A percentile compares a stretch with the other conserved stretches of the same genome.
These are phyloP conservation scores for Alosa sapidissima DNA, from an alignment of 2,797 vertebrate genomes.

Conservation along the genomic window DNA sequence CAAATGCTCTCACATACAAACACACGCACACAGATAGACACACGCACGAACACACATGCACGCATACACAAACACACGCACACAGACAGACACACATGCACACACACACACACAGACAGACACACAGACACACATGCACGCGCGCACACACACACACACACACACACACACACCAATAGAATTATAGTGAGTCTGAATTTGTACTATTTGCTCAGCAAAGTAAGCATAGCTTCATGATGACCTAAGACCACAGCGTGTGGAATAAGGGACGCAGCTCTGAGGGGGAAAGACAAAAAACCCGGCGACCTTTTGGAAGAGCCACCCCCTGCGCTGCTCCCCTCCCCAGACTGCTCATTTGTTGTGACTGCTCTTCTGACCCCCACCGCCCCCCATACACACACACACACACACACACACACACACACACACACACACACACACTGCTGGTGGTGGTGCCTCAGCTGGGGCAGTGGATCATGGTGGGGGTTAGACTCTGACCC, in stretches of 20 bases:
- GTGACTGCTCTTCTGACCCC: conserved; percentile 36
- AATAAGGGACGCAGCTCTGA: neutral
- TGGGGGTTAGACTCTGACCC: conserved; percentile 12
- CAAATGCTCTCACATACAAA: too few relatives aligned
- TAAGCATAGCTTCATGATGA: conserved; percentile 34
- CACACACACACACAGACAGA: neutral
- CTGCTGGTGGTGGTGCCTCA: conserved; percentile 45
- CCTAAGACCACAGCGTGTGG: neutral
- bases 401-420: too few relatives aligned
- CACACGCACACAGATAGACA: too few relatives aligned
- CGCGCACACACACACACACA: neutral
- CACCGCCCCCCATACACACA: neutral
- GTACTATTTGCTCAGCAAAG: conserved; percentile 35
- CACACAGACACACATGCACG: neutral
- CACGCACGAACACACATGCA: too few relatives aligned
- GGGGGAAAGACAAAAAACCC: conserved; percentile 38
- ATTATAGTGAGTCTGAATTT: conserved; percentile 34
- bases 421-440: conserved; percentile 16
- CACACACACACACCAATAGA: neutral
- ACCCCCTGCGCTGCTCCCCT: neutral
- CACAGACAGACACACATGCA: too few relatives aligned
- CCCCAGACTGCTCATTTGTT: conserved; percentile 38
- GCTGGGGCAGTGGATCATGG: conserved; percentile 28
- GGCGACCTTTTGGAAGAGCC: conserved; percentile 36
- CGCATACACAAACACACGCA: too few relatives aligned